phyloP scores from a whole-genome alignment of 2,888 invertebrate genomes.

The Sinotaia quadrata region DNA sequence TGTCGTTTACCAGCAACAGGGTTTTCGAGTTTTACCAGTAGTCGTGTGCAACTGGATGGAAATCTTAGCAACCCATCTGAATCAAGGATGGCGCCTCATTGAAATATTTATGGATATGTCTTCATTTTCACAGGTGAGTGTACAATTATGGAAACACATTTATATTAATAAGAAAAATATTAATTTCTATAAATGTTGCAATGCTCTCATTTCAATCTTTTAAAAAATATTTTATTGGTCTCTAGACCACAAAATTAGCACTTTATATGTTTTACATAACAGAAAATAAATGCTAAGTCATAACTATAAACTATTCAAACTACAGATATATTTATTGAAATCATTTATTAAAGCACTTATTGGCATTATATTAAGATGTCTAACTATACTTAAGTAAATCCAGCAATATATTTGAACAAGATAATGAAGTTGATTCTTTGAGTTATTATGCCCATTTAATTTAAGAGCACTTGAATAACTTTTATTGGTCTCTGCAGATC shows the following conservation, averaged over 20 bases:
- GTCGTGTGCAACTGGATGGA: slow-evolving; percentile 58
- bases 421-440: too few relatives aligned
- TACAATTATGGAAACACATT: too few relatives aligned
- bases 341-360: too few relatives aligned
- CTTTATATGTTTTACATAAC: too few relatives aligned
- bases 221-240: not conserved
- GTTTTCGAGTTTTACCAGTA: slow-evolving; percentile 7
- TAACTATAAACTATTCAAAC: too few relatives aligned
- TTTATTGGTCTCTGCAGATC: not conserved
- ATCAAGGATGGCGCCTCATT: slow-evolving; percentile 63
- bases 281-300: too few relatives aligned
- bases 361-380: too few relatives aligned
- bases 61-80: slow-evolving; percentile 53
- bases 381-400: too few relatives aligned
- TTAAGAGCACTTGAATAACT: too few relatives aligned
- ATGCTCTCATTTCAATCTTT: not conserved
- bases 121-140: slow-evolving; percentile 19
- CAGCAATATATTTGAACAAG: too few relatives aligned
- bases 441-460: too few relatives aligned
- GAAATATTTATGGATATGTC: slow-evolving; percentile 62
- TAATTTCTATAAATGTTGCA: not conserved
- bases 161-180: not conserved
- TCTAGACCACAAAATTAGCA: not conserved
- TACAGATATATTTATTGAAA: too few relatives aligned
- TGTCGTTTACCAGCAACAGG: slow-evolving; percentile 27